Conservation (phyloP, 2,113 vertebrate species). For the Puntigrus tetrazona region DNA sequence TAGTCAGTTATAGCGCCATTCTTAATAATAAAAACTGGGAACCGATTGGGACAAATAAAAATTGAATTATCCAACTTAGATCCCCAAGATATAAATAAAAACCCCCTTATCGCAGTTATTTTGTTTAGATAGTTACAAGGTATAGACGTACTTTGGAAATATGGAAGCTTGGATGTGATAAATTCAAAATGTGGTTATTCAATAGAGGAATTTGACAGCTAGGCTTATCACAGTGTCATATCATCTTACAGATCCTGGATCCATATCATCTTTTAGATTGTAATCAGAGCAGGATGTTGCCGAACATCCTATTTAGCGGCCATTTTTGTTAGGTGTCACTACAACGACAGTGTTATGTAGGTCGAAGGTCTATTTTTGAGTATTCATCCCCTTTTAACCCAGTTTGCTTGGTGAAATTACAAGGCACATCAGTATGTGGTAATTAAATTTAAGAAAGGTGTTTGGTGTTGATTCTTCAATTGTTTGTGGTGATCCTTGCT, state of each 20-base stretch:
- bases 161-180: not conserved
- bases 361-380: slow-evolving; percentile 9
- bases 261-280: not conserved
- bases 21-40: not conserved
- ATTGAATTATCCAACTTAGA: not conserved
- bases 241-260: not conserved
- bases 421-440: not conserved
- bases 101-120: not conserved
- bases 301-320: not conserved
- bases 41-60: not conserved
- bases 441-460: not conserved
- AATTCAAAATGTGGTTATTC: not conserved
- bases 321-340: not conserved
- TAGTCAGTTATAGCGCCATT: not conserved
- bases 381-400: not conserved
- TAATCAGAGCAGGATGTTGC: slow-evolving; percentile 4
- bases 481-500: not conserved
- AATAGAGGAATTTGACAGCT: not conserved
- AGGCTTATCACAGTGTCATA: not conserved
- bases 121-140: not conserved
- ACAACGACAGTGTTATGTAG: slow-evolving; percentile 2
- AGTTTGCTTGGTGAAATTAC: not conserved
- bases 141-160: not conserved
- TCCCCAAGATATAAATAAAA: not conserved
- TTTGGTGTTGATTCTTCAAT: not conserved